These are phyloP conservation scores for Verasper variegatus DNA, from an alignment of 2,113 vertebrate genomes.

Conservation along the genomic window DNA sequence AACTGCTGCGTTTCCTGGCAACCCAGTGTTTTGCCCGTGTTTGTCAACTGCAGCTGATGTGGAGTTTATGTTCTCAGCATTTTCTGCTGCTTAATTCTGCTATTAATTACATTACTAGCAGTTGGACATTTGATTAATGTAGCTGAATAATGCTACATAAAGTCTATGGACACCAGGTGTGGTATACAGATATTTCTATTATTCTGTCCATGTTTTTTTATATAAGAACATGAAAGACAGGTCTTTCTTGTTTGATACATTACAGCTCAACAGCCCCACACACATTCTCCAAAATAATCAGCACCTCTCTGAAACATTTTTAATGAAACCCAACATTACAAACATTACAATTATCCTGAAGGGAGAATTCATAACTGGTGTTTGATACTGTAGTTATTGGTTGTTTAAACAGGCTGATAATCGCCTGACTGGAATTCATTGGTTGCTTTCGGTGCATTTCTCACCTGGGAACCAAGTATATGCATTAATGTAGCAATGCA, in stretches of 20 bases:
- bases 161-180: neutral
- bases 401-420: too few relatives aligned
- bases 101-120: neutral
- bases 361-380: too few relatives aligned
- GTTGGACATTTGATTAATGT: neutral
- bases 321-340: too few relatives aligned
- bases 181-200: neutral
- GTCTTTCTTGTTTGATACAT: neutral
- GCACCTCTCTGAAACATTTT: too few relatives aligned
- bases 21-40: neutral
- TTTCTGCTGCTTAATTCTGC: neutral
- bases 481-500: too few relatives aligned
- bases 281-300: too few relatives aligned
- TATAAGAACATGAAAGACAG: neutral
- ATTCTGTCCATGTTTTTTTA: too few relatives aligned
- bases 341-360: too few relatives aligned
- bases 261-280: neutral
- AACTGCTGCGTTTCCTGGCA: neutral
- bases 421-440: too few relatives aligned
- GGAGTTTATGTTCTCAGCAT: neutral
- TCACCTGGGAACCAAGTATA: constrained; percentile 48
- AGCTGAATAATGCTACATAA: neutral
- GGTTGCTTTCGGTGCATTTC: neutral
- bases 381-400: too few relatives aligned
- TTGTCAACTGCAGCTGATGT: too few relatives aligned